These are phyloP conservation scores for Mobula birostris DNA, from an alignment of 2,113 vertebrate genomes.

Conservation along the genomic window DNA sequence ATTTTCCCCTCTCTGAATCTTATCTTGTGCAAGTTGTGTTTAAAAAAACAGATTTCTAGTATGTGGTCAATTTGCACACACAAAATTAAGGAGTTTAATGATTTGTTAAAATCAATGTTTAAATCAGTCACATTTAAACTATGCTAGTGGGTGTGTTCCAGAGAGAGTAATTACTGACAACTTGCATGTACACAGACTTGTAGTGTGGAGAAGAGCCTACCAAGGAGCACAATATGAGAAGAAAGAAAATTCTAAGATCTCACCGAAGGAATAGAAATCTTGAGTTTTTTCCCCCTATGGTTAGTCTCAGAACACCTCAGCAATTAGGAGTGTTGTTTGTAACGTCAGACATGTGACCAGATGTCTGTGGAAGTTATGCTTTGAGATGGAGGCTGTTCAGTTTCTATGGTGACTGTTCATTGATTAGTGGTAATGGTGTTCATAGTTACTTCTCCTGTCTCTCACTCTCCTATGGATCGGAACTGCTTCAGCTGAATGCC, in stretches of 20 bases:
- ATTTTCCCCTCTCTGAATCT: neutral
- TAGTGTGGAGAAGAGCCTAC: neutral
- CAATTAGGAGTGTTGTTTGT: neutral
- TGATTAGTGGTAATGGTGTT: conserved; percentile 7
- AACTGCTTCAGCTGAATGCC: neutral
- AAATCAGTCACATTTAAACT: neutral
- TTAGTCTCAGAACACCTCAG: neutral
- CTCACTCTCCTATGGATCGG: neutral
- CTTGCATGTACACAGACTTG: neutral
- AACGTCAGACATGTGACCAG: neutral
- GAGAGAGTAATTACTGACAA: neutral
- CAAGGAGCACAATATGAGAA: neutral
- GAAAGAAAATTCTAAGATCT: neutral
- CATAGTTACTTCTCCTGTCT: neutral
- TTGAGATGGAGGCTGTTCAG: neutral
- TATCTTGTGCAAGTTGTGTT: neutral
- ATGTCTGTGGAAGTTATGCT: neutral
- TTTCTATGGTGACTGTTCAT: conserved; percentile 6
- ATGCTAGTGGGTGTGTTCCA: neutral
- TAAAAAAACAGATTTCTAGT: neutral
- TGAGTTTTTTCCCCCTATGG: neutral
- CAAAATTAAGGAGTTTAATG: neutral
- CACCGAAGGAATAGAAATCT: neutral
- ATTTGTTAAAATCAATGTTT: neutral
- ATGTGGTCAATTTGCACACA: neutral